phyloP scores from a whole-genome alignment of 2,888 invertebrate genomes.

The Gymnosoma rotundatum region DNA sequence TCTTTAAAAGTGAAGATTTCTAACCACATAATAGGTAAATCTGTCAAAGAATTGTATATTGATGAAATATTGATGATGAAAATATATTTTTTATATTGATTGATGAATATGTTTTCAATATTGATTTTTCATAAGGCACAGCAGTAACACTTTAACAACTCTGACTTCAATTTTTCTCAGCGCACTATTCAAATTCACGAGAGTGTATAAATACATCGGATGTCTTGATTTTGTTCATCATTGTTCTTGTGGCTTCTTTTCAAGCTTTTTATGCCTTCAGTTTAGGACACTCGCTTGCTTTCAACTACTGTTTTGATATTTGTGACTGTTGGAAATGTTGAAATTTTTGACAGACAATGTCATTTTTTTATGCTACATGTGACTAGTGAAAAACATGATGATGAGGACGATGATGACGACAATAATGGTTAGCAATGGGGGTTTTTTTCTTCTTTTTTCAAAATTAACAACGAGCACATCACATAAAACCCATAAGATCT shows the following conservation, averaged over 20 bases:
- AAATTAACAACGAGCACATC: not conserved
- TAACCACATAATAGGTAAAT: too few species aligned
- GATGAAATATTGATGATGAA: too few species aligned
- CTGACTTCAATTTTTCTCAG: not conserved
- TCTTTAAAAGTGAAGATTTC: too few species aligned
- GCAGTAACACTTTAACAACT: too few species aligned
- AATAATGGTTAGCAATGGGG: slow-evolving; percentile 30
- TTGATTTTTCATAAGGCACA: too few species aligned
- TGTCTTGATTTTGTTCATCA: slow-evolving; percentile 45
- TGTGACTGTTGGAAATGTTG: slow-evolving; percentile 72
- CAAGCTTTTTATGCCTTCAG: slow-evolving; percentile 43
- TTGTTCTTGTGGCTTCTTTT: slow-evolving; percentile 22
- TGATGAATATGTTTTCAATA: too few species aligned
- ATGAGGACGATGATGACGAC: slow-evolving; percentile 5
- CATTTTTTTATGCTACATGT: slow-evolving; percentile 66
- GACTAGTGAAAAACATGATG: slow-evolving; percentile 47
- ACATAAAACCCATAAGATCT: slow-evolving; percentile 36
- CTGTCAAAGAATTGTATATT: too few species aligned
- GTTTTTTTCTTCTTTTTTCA: slow-evolving; percentile 9
- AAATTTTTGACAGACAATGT: slow-evolving; percentile 74
- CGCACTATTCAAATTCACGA: not conserved
- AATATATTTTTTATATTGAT: too few species aligned
- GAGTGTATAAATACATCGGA: slow-evolving; percentile 15
- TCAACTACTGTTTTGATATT: slow-evolving; percentile 55
- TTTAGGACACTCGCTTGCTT: slow-evolving; percentile 37